phyloP scores from a whole-genome alignment of 2,888 invertebrate species.

The Kryphioiulus occultus region DNA sequence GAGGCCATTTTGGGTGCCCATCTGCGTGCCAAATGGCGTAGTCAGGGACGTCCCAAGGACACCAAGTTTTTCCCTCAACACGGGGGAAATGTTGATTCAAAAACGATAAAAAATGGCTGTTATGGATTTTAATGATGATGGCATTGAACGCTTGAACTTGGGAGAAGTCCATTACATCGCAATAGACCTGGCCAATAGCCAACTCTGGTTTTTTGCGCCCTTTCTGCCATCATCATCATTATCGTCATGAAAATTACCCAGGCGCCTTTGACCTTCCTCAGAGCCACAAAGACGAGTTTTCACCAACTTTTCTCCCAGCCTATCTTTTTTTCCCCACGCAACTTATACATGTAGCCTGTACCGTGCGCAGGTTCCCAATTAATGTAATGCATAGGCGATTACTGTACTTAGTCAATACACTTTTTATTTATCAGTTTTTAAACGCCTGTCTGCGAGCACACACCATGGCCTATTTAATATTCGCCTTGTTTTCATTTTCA shows the following conservation, averaged over 20 bases:
- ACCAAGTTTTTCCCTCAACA: neutral
- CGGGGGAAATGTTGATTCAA: neutral
- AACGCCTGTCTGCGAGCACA: neutral
- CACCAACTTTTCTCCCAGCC: neutral
- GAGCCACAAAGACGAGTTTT: slow-evolving; percentile 20
- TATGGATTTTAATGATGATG: slow-evolving; percentile 35
- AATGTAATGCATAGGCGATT: neutral
- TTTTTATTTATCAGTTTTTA: slow-evolving; percentile 8
- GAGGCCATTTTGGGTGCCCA: neutral
- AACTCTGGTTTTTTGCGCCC: neutral
- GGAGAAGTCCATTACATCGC: neutral
- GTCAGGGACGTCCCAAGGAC: neutral
- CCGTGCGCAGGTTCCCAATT: neutral
- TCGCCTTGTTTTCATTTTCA: neutral
- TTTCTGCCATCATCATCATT: slow-evolving; percentile 25
- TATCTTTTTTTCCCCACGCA: neutral
- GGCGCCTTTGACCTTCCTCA: slow-evolving; percentile 11
- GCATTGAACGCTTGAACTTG: slow-evolving; percentile 20
- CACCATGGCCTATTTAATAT: slow-evolving; percentile 14
- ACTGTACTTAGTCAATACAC: neutral
- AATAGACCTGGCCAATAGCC: slow-evolving; percentile 16
- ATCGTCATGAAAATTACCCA: slow-evolving; percentile 30
- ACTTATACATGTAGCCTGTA: neutral
- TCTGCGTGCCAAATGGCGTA: neutral
- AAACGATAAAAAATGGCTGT: slow-evolving; percentile 1